Conservation (phyloP, 2,888 invertebrate species). For the Philhelius pedissequus region DNA sequence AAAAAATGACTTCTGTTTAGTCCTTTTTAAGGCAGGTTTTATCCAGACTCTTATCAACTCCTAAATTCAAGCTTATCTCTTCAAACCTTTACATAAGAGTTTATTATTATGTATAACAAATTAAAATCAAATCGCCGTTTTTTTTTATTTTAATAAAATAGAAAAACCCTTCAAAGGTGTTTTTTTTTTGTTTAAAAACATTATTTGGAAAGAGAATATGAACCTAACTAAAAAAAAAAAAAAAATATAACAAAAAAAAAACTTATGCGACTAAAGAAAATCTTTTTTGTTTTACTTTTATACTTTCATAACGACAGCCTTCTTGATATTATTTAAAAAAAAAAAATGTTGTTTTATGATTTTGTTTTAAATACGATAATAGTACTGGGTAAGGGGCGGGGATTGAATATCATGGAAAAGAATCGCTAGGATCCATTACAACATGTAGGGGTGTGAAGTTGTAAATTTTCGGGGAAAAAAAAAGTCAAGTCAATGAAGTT, state of each 20-base stretch:
- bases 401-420: neutral
- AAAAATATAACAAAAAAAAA: conserved; percentile 24
- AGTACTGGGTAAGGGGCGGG: conserved; percentile 7
- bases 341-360: conserved; percentile 34
- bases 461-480: neutral
- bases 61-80: conserved; percentile 38
- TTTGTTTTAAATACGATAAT: conserved; percentile 57
- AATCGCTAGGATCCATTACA: neutral
- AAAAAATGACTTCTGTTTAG: conserved; percentile 49
- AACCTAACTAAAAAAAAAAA: conserved; percentile 14
- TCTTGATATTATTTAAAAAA: conserved; percentile 59
- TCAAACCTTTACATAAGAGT: conserved; percentile 11
- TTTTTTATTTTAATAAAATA: neutral
- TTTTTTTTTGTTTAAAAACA: neutral
- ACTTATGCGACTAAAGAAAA: conserved; percentile 49
- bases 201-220: conserved; percentile 34
- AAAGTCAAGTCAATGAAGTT: conserved; percentile 39
- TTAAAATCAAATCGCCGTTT: neutral
- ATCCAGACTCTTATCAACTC: conserved; percentile 43
- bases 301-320: conserved; percentile 67
- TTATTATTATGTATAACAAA: neutral
- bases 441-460: neutral
- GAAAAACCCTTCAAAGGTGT: neutral
- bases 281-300: conserved; percentile 46
- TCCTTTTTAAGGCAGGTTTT: conserved; percentile 63